Conservation (phyloP, 2,888 invertebrate genomes). For the Himalopsyche kuldschensis region DNA sequence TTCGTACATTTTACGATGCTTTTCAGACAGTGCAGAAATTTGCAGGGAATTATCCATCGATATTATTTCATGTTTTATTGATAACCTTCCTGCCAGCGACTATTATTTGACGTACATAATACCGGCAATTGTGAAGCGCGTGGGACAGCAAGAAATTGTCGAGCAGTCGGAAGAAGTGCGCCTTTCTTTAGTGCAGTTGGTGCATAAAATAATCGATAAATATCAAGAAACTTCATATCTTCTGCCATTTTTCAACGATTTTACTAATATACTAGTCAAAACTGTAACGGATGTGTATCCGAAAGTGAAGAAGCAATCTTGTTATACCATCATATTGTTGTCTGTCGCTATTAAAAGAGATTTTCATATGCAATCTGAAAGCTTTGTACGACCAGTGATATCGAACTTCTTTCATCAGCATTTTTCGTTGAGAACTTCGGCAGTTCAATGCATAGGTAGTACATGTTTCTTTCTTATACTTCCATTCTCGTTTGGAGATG, state of each 20-base stretch:
- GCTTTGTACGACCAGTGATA: conserved; percentile 72
- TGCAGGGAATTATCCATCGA: conserved; percentile 63
- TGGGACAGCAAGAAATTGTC: conserved; percentile 74
- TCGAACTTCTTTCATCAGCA: conserved; percentile 79
- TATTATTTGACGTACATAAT: conserved; percentile 75
- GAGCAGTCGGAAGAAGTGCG: conserved; percentile 80
- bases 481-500: background rate
- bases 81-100: conserved; percentile 65
- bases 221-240: conserved; percentile 64
- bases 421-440: conserved; percentile 74
- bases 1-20: conserved; percentile 53
- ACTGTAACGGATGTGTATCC: conserved; percentile 78
- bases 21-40: conserved; percentile 63
- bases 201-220: conserved; percentile 67
- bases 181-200: conserved; percentile 65
- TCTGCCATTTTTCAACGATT: conserved; percentile 73
- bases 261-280: conserved; percentile 71
- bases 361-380: conserved; percentile 76
- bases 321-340: conserved; percentile 68
- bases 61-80: conserved; percentile 61
- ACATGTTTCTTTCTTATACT: background rate
- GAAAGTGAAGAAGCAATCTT: conserved; percentile 77
- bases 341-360: conserved; percentile 66
- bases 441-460: conserved; percentile 73
- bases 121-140: conserved; percentile 73